Percentiles rank a stretch among this genome's conserved stretches.
These are phyloP conservation scores for Andrena dorsata DNA, from an alignment of 2,888 invertebrate species.

Conservation along the genomic window DNA sequence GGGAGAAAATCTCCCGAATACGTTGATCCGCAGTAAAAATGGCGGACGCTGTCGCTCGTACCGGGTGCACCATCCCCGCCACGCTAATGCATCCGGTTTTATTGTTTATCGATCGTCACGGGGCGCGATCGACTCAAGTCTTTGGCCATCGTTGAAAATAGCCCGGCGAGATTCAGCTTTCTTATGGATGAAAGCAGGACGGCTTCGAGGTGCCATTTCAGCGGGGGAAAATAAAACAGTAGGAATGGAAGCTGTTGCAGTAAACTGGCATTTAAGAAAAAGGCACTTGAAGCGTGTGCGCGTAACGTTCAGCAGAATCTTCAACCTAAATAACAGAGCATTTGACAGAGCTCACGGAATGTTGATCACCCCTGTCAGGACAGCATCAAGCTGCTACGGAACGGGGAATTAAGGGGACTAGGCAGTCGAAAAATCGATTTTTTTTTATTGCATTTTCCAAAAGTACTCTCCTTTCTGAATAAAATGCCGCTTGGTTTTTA, in stretches of 20 bases:
- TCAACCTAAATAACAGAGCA: not conserved
- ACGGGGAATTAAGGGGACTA: not conserved
- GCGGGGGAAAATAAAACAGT: no score
- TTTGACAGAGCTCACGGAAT: slow-evolving; percentile 1
- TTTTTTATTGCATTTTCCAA: no score
- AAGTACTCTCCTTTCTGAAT: no score
- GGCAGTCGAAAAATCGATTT: no score
- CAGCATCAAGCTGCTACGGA: not conserved
- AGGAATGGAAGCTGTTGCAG: no score
- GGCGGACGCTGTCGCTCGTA: slow-evolving; percentile 34
- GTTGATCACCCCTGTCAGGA: not conserved
- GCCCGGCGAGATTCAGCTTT: not conserved
- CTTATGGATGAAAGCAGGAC: not conserved
- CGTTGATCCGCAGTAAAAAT: slow-evolving; percentile 67
- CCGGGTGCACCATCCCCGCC: slow-evolving; percentile 43
- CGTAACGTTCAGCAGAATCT: no score
- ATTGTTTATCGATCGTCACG: slow-evolving; percentile 4
- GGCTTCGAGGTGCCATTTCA: no score
- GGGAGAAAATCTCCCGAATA: slow-evolving; percentile 69
- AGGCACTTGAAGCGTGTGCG: no score
- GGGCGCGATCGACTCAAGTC: not conserved
- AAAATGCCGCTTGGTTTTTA: no score
- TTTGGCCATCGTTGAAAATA: not conserved
- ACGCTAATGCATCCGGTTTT: slow-evolving; percentile 34
- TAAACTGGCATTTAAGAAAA: no score